Percentiles rank a stretch among this genome's conserved stretches.
phyloP scores from a whole-genome alignment of 1,140 invertebrate genomes.

The Capitella teleta region DNA sequence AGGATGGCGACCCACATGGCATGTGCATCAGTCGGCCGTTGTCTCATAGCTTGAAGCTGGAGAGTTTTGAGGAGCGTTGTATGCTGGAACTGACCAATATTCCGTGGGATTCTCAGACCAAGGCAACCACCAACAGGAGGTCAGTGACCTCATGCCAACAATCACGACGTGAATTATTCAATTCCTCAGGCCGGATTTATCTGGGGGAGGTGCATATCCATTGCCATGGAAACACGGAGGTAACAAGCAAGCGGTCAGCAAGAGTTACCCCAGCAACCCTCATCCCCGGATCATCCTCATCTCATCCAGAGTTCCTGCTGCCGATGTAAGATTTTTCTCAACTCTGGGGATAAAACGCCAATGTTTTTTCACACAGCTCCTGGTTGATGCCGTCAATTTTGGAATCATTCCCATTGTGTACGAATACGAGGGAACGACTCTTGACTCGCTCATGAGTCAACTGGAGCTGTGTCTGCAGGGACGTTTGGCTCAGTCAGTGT shows the following conservation, averaged over 20 bases:
- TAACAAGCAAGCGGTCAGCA: background rate
- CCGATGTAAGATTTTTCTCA: slow-evolving; percentile 22
- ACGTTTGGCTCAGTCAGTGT: slow-evolving; percentile 28
- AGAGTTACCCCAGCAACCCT: slow-evolving; percentile 5
- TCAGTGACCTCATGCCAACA: background rate
- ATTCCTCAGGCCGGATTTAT: slow-evolving; percentile 13
- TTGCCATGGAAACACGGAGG: slow-evolving; percentile 6
- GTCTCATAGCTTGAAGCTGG: slow-evolving; percentile 19
- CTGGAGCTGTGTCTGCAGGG: slow-evolving; percentile 26
- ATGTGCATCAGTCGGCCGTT: background rate
- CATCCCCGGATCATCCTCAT: slow-evolving; percentile 34
- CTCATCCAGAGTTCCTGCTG: slow-evolving; percentile 31
- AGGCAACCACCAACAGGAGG: background rate
- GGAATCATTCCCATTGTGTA: slow-evolving; percentile 35
- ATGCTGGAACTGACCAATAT: slow-evolving; percentile 24
- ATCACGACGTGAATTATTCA: background rate
- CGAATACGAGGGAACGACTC: slow-evolving; percentile 35
- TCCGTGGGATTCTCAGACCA: slow-evolving; percentile 22
- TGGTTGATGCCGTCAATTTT: slow-evolving; percentile 34
- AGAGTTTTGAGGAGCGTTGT: slow-evolving; percentile 25
- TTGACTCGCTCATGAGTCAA: slow-evolving; percentile 23
- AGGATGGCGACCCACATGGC: too few species aligned
- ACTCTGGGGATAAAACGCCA: background rate
- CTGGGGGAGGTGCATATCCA: slow-evolving; percentile 10
- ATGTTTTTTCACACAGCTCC: slow-evolving; percentile 17